Evolutionary conservation across 2,113 vertebrate species (phyloP).

Genomic region (Synchiropus splendidus): DNA sequence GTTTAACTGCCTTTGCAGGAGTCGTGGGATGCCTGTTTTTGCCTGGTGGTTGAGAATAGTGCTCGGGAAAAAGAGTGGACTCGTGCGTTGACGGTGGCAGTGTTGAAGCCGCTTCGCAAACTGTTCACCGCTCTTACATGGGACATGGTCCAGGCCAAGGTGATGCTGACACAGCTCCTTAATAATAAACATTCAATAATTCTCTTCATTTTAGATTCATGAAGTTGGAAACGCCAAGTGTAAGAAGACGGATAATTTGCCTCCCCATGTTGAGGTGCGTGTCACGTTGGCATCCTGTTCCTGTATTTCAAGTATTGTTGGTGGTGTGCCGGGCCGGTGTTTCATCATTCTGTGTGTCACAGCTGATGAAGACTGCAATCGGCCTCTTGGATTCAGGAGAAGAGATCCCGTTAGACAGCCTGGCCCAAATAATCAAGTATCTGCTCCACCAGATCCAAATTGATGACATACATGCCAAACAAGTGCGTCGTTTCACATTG

Average conservation of each 20-base stretch:
- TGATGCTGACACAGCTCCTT: slow-evolving; percentile 21
- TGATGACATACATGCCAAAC: slow-evolving; percentile 62
- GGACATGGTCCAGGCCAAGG: slow-evolving; percentile 68
- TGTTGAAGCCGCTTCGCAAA: slow-evolving; percentile 64
- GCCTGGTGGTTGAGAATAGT: slow-evolving; percentile 62
- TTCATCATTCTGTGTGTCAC: background rate
- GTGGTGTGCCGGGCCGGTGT: background rate
- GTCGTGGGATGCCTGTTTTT: slow-evolving; percentile 70
- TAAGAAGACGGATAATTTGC: slow-evolving; percentile 59
- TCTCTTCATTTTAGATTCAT: slow-evolving; percentile 61
- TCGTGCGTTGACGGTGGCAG: slow-evolving; percentile 60
- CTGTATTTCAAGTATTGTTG: background rate
- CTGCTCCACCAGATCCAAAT: slow-evolving; percentile 76
- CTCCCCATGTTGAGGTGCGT: slow-evolving; percentile 73
- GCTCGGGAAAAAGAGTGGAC: slow-evolving; percentile 65
- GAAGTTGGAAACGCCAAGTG: slow-evolving; percentile 63
- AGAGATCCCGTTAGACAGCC: slow-evolving; percentile 71
- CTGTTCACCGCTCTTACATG: slow-evolving; percentile 68
- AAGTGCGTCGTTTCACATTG: slow-evolving; percentile 34
- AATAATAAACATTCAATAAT: background rate
- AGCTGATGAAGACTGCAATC: slow-evolving; percentile 76
- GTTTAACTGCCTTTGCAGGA: slow-evolving; percentile 50
- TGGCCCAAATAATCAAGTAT: slow-evolving; percentile 85
- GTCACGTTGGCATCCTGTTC: background rate
- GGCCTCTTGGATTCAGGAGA: slow-evolving; percentile 67